Conservation (phyloP, 2,113 vertebrate genomes). For the Gobius niger region DNA sequence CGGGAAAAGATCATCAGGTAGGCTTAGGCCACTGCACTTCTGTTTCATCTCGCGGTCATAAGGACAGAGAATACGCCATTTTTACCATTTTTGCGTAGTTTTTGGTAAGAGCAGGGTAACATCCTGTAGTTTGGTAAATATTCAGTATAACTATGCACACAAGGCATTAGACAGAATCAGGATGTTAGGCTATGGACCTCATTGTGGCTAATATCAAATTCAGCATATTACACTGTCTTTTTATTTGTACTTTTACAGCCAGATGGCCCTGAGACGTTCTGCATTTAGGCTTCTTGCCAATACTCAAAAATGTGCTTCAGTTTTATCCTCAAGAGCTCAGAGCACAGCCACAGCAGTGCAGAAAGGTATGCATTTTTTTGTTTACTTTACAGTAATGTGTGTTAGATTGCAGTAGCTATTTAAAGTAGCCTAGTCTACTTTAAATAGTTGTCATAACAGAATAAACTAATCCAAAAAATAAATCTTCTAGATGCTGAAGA, state of each 20-base stretch:
- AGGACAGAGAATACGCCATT: background rate
- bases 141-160: background rate
- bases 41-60: background rate
- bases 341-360: conserved; percentile 49
- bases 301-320: conserved; percentile 45
- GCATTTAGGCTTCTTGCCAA: conserved; percentile 54
- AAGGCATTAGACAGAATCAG: background rate
- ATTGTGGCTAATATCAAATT: background rate
- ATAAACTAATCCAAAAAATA: background rate
- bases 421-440: background rate
- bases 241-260: background rate
- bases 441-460: background rate
- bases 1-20: conserved; percentile 28
- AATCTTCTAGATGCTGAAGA: conserved; percentile 53
- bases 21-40: background rate
- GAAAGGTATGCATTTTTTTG: background rate
- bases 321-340: conserved; percentile 58
- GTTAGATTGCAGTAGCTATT: background rate
- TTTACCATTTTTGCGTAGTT: background rate
- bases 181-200: background rate
- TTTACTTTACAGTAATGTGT: background rate
- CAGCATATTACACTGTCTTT: background rate
- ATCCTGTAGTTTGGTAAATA: background rate
- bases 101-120: background rate
- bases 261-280: conserved; percentile 72